Evolutionary conservation across 1,140 invertebrate species (phyloP), one percentile per base, ranked within the genome.

Genomic region (Eriosoma lanigerum): DNA sequence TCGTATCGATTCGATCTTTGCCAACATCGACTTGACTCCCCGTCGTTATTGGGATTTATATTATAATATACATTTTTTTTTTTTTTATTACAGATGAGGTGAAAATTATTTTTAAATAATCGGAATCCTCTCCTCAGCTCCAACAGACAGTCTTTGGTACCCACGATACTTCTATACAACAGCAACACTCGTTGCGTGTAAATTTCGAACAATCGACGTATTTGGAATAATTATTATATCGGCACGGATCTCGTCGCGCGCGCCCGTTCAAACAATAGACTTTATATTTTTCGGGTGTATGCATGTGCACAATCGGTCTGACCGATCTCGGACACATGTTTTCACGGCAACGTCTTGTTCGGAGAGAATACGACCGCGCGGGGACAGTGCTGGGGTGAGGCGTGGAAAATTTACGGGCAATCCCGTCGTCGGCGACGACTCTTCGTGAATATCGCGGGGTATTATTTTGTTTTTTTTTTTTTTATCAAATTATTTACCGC

Each of bases 341-440:
- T 78, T 78, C 75, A 78, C 75, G 75, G 75, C 75, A 78, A 78
- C 75, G 75, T 78, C 75, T 78, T 78, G 75, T 78, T 76, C 9
- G 17, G 70, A n/a, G 52, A n/a, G 19, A 54, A 5, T 3, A 48
- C 32, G 50, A 5, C 50, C 50, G 50, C 15, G 3, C 29, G 17
- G 29, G 26, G 26, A 19, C 26, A 15, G 8, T n/a, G n/a, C 60
- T 0, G 29, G 19, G 29, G 50, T 17, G n/a, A n/a, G 50, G 50
- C 50, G 32, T 38, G 50, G 50, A 17, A 64, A 32, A 64, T 66
- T 66, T 66, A 66, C 62, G 19, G 62, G 32, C 32, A 21, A 66
- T 66, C 24, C 32, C 32, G 32, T 38, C n/a, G 58, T 6, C 8
- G 8, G 15, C 56, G 56, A 4, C 24, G 56, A 29, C 24, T 15